phyloP scores from a whole-genome alignment of 2,797 vertebrate species.

The Salmo trutta region DNA sequence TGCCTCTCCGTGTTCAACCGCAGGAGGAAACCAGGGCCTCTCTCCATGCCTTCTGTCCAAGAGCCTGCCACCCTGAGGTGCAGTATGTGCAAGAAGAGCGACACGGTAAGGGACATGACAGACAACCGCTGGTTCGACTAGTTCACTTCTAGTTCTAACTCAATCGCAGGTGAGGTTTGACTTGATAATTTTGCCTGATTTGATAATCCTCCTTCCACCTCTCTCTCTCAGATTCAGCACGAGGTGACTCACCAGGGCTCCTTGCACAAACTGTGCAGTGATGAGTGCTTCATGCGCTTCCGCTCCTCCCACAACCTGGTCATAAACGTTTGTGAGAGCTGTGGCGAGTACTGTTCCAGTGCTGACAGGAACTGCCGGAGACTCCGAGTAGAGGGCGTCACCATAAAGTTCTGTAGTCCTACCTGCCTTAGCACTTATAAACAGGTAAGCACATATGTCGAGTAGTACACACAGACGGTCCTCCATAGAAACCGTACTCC shows the following conservation, averaged over 20 bases:
- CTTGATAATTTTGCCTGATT: no score
- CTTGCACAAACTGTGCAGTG: slow-evolving; percentile 93
- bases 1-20: slow-evolving; percentile 88
- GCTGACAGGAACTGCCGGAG: slow-evolving; percentile 86
- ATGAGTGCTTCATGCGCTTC: slow-evolving; percentile 92
- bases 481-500: no score
- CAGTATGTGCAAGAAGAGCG: slow-evolving; percentile 89
- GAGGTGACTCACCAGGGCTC: slow-evolving; percentile 96
- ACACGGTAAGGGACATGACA: slow-evolving; percentile 76
- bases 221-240: slow-evolving; percentile 84
- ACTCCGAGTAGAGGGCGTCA: slow-evolving; percentile 87
- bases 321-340: slow-evolving; percentile 98
- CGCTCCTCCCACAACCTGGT: slow-evolving; percentile 91
- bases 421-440: slow-evolving; percentile 87
- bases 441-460: slow-evolving; percentile 75
- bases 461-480: no score
- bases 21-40: slow-evolving; percentile 77
- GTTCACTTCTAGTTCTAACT: not conserved
- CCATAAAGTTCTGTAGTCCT: slow-evolving; percentile 93
- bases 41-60: slow-evolving; percentile 59
- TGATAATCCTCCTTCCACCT: not conserved
- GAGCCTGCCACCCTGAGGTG: slow-evolving; percentile 72
- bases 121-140: not conserved
- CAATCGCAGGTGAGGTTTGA: not conserved
- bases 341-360: slow-evolving; percentile 92